A percentile compares a stretch with the other conserved stretches of the same genome.
Conservation (phyloP, 2,113 vertebrate species). For the Nyctereutes procyonoides region DNA sequence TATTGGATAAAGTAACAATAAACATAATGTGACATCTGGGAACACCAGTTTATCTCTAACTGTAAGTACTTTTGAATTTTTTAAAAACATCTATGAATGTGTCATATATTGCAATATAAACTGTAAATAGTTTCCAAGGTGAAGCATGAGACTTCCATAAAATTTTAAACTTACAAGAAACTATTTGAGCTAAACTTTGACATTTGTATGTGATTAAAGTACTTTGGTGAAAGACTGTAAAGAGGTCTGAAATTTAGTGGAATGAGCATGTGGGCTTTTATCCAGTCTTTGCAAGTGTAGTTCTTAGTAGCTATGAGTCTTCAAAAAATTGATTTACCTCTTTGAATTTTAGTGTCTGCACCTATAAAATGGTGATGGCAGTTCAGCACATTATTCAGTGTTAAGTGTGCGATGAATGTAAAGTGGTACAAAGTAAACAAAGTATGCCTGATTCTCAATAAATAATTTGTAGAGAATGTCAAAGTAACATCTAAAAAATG, state of each 20-base stretch:
- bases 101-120: neutral
- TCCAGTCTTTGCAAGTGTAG: neutral
- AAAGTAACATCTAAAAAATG: neutral
- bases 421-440: neutral
- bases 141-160: neutral
- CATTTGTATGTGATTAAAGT: neutral
- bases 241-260: neutral
- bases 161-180: neutral
- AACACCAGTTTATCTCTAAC: neutral
- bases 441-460: neutral
- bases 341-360: neutral
- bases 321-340: neutral
- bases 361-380: neutral
- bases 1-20: neutral
- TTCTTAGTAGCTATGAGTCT: neutral
- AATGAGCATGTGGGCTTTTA: neutral
- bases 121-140: neutral
- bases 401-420: neutral
- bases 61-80: neutral
- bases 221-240: neutral
- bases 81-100: neutral
- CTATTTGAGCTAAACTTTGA: neutral
- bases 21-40: neutral
- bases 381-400: neutral
- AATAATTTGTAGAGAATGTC: neutral